Evolutionary conservation across 1,140 invertebrate species (phyloP).

Genomic region (Callitettix versicolor): DNA sequence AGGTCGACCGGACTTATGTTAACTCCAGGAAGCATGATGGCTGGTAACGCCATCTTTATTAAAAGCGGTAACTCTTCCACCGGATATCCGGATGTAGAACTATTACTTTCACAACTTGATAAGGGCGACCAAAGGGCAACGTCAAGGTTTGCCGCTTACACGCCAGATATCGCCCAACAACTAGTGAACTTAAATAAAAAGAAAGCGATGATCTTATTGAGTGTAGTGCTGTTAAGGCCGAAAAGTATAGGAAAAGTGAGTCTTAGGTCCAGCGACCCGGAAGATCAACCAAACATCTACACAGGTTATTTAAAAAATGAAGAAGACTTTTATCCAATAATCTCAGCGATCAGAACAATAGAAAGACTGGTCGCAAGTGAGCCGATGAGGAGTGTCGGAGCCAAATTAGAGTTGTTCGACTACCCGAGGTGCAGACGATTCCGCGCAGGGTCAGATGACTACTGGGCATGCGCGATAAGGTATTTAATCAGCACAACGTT

Average conservation of each 20-base stretch:
- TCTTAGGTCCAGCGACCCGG: constrained; percentile 49
- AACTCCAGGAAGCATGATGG: no score
- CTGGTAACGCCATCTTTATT: constrained; percentile 69
- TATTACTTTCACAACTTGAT: constrained; percentile 74
- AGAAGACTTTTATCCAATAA: no score
- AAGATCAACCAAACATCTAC: no score
- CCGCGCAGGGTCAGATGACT: no score
- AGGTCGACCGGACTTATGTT: constrained; percentile 38
- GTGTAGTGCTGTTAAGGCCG: constrained; percentile 33
- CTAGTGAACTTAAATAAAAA: background rate
- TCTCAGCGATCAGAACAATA: no score
- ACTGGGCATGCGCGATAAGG: no score
- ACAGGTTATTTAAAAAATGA: no score
- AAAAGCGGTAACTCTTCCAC: constrained; percentile 51
- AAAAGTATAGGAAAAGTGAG: constrained; percentile 55
- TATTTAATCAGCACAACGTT: no score
- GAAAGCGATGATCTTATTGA: background rate
- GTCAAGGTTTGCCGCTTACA: background rate
- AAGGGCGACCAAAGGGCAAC: constrained; percentile 49
- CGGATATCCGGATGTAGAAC: constrained; percentile 68
- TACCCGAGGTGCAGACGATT: no score
- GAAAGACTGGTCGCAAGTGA: no score
- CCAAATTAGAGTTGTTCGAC: no score
- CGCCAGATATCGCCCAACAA: background rate
- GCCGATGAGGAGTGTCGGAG: no score